Base-by-base conservation (phyloP, 2,888 invertebrate species). In the Trissoscelio sp. region DNA sequence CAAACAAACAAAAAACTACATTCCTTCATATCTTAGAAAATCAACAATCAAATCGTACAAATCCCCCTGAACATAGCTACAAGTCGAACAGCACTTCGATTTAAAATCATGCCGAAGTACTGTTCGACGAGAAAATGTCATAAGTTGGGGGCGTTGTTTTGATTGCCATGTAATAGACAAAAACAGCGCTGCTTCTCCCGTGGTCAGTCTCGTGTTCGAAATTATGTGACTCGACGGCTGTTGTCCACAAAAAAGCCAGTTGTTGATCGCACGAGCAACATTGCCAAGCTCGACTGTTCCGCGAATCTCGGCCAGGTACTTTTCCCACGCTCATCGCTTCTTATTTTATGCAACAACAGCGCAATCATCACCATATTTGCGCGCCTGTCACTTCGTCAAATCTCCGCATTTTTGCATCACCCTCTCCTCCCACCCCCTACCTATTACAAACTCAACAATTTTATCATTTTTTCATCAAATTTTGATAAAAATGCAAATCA, bases 61-160 rank as follows among this genome's bases (percentile, higher is more conserved):
- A n/a, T n/a, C n/a, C n/a, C n/a, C n/a, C n/a, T n/a, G n/a, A n/a
- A n/a, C n/a, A n/a, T n/a, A n/a, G n/a, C n/a, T n/a, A n/a, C n/a
- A n/a, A n/a, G n/a, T n/a, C n/a, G n/a, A n/a, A n/a, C n/a, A n/a
- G n/a, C n/a, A n/a, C n/a, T n/a, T n/a, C n/a, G n/a, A n/a, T n/a
- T n/a, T n/a, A n/a, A n/a, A n/a, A n/a, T n/a, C n/a, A n/a, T n/a
- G n/a, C n/a, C n/a, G n/a, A n/a, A n/a, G n/a, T n/a, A n/a, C n/a
- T n/a, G n/a, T n/a, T n/a, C n/a, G n/a, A n/a, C n/a, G 22, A 42
- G 46, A 62, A 62, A 62, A 28, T 66, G 66, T 51, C 53, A 55
- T 22, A 69, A 69, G 55, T 72, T 72, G 70, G 70, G 70, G 70
- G 70, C 70, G 70, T 72, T 72, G 70, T 72, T 72, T 72, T 72